Conservation (phyloP, 2,113 vertebrate species). For the Condylura cristata region DNA sequence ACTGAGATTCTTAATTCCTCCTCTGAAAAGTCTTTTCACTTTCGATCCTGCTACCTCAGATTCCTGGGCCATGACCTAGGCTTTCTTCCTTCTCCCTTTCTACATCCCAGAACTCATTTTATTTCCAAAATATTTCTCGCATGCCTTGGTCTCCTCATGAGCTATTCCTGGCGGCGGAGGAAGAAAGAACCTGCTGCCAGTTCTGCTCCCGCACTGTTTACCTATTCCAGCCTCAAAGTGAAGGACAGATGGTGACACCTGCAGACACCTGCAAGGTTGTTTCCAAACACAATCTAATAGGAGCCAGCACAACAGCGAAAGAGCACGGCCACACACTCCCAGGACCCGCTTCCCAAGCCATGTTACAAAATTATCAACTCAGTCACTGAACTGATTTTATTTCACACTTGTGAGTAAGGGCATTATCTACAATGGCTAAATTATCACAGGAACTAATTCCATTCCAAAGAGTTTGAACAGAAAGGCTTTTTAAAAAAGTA, state of each 20-base stretch:
- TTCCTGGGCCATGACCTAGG: not conserved
- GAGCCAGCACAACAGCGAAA: not conserved
- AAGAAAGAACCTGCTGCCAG: not conserved
- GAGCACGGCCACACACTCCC: not conserved
- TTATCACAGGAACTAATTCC: slow-evolving; percentile 71
- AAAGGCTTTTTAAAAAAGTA: not conserved
- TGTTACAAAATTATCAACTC: slow-evolving; percentile 43
- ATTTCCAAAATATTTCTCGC: not conserved
- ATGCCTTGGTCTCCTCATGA: not conserved
- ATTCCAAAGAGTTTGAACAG: slow-evolving; percentile 54
- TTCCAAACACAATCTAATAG: slow-evolving; percentile 40
- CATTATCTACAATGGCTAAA: slow-evolving; percentile 27
- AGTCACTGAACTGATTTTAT: slow-evolving; percentile 50
- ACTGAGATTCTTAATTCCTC: not conserved
- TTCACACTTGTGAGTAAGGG: slow-evolving; percentile 19
- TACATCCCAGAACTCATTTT: not conserved
- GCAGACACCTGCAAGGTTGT: slow-evolving; percentile 37
- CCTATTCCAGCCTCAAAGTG: slow-evolving; percentile 28
- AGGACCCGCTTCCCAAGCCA: not conserved
- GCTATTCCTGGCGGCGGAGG: not conserved
- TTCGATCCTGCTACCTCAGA: not conserved
- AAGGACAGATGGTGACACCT: slow-evolving; percentile 50
- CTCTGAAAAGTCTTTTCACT: not conserved
- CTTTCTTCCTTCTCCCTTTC: not conserved
- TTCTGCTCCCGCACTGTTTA: not conserved